Evolutionary conservation across 2,113 vertebrate genomes (phyloP).

Genomic region (Strix uralensis): DNA sequence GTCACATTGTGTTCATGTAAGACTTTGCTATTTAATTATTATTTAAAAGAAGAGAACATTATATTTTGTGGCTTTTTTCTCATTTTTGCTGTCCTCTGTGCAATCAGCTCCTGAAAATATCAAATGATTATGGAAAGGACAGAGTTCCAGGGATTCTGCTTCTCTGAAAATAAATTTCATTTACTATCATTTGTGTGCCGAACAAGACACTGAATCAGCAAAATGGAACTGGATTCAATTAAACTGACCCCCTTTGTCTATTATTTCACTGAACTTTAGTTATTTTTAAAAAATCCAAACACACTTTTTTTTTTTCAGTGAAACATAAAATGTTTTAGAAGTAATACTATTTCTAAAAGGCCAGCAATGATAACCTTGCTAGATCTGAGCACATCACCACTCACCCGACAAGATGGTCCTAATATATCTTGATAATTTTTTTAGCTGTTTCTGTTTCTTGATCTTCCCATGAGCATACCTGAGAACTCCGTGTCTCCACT

Average conservation of each 20-base stretch:
- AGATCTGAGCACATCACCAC: background rate
- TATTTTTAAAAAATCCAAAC: background rate
- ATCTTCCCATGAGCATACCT: background rate
- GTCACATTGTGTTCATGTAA: background rate
- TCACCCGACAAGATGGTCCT: background rate
- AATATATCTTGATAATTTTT: background rate
- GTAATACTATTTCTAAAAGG: background rate
- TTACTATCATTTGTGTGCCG: background rate
- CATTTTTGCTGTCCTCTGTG: background rate
- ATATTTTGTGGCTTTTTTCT: background rate
- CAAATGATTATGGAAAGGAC: background rate
- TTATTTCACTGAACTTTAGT: background rate
- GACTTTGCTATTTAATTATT: background rate
- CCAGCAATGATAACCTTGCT: background rate
- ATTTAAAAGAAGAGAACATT: background rate
- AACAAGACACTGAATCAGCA: background rate
- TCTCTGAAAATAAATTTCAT: background rate
- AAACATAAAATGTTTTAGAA: background rate
- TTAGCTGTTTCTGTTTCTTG: conserved; percentile 6
- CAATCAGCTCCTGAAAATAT: background rate
- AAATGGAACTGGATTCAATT: background rate
- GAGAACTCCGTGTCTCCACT: conserved; percentile 8
- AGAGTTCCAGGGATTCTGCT: background rate
- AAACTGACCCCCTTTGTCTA: background rate
- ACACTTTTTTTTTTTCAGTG: background rate